Evolutionary conservation across 2,888 invertebrate species (phyloP).

Genomic region (Lacanobia wlatinum): DNA sequence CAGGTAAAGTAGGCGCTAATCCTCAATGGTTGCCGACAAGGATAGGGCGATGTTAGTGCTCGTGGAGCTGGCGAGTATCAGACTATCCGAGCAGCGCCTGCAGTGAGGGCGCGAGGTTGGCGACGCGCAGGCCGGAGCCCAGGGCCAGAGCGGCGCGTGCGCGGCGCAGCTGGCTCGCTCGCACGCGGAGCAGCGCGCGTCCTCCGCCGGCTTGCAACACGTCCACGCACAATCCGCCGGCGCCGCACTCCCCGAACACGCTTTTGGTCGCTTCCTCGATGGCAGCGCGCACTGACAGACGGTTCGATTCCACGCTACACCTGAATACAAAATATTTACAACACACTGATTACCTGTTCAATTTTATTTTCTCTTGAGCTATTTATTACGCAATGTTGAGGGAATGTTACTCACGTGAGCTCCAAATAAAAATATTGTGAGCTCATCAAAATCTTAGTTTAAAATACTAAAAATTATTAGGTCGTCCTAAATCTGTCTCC

Average conservation of each 20-base stretch:
- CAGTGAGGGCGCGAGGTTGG: slow-evolving; percentile 25
- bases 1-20: neutral
- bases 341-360: slow-evolving; percentile 1
- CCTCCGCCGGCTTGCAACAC: slow-evolving; percentile 14
- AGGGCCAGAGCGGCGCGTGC: slow-evolving; percentile 32
- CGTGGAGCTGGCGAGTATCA: neutral
- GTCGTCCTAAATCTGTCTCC: neutral
- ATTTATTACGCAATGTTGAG: slow-evolving; percentile 53
- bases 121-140: slow-evolving; percentile 11
- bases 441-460: slow-evolving; percentile 60
- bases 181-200: slow-evolving; percentile 52
- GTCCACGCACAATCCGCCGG: slow-evolving; percentile 57
- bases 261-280: slow-evolving; percentile 51
- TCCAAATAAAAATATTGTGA: slow-evolving; percentile 78
- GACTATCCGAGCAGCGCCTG: slow-evolving; percentile 47
- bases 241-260: slow-evolving; percentile 56
- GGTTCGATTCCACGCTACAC: slow-evolving; percentile 54
- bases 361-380: neutral
- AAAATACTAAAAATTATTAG: slow-evolving; percentile 7
- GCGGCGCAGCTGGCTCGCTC: slow-evolving; percentile 30
- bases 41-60: slow-evolving; percentile 10
- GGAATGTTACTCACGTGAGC: slow-evolving; percentile 77
- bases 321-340: slow-evolving; percentile 46
- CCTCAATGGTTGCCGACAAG: neutral
- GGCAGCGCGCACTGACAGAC: slow-evolving; percentile 47